These are phyloP conservation scores for Cydia amplana DNA, from an alignment of 1,140 invertebrate genomes.

Conservation along the genomic window DNA sequence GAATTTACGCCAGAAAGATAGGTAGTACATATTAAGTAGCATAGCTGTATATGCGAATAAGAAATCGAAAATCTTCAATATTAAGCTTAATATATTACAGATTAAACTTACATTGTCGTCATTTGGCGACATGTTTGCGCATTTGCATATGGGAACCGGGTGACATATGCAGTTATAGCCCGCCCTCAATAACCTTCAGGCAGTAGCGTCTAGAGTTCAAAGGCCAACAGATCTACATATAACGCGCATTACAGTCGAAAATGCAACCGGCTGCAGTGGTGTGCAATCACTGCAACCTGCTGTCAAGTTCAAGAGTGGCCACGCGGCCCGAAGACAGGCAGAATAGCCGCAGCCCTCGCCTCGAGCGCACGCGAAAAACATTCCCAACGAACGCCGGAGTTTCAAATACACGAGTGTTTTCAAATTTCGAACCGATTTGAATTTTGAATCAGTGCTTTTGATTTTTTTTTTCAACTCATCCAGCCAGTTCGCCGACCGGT, in stretches of 20 bases:
- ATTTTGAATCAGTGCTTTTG: constrained; percentile 51
- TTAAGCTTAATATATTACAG: no score
- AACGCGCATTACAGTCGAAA: constrained; percentile 42
- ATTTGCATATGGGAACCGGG: not conserved
- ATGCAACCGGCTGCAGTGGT: constrained; percentile 54
- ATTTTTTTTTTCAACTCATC: constrained; percentile 39
- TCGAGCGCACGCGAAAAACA: constrained; percentile 53
- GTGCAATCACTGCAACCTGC: constrained; percentile 65
- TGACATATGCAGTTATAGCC: not conserved
- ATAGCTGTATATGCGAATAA: no score
- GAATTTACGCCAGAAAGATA: no score
- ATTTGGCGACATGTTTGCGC: not conserved
- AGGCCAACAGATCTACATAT: constrained; percentile 13
- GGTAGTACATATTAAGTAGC: no score
- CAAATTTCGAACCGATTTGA: constrained; percentile 47
- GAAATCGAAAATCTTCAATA: no score
- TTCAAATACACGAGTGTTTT: constrained; percentile 49
- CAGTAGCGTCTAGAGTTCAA: not conserved
- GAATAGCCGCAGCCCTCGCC: constrained; percentile 60
- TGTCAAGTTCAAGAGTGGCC: constrained; percentile 69
- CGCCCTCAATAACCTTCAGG: not conserved
- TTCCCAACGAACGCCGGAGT: constrained; percentile 35
- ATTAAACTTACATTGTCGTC: not conserved
- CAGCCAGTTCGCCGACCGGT: constrained; percentile 44
- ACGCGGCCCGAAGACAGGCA: constrained; percentile 48